phyloP scores from a whole-genome alignment of 1,140 invertebrate species.

The Aplysia californica region DNA sequence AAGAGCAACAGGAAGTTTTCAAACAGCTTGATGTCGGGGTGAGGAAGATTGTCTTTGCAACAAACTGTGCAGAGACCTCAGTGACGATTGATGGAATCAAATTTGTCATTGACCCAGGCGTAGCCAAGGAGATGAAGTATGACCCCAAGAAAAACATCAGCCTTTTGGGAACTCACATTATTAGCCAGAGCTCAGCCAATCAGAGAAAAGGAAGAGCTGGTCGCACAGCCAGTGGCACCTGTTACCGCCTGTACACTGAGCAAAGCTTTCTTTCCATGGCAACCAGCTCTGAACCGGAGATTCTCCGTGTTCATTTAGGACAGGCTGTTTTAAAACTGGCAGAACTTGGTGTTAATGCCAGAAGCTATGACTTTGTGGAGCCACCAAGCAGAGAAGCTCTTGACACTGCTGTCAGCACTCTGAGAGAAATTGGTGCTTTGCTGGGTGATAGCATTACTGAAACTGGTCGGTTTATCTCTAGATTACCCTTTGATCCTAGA shows the following conservation, averaged over 20 bases:
- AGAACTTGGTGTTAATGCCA: conserved; percentile 47
- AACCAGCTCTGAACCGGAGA: conserved; percentile 49
- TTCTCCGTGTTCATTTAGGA: conserved; percentile 52
- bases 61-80: conserved; percentile 66
- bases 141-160: conserved; percentile 56
- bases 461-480: conserved; percentile 56
- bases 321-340: conserved; percentile 56
- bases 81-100: conserved; percentile 63
- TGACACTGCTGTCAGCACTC: conserved; percentile 38
- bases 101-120: conserved; percentile 64
- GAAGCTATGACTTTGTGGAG: conserved; percentile 59
- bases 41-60: conserved; percentile 64
- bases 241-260: conserved; percentile 59
- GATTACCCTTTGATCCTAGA: conserved; percentile 55
- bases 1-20: conserved; percentile 83
- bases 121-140: conserved; percentile 58
- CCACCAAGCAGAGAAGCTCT: conserved; percentile 46
- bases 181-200: conserved; percentile 58
- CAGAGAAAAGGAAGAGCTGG: conserved; percentile 64
- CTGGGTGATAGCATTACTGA: conserved; percentile 49
- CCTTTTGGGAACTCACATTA: conserved; percentile 38
- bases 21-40: conserved; percentile 34
- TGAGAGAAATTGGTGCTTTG: conserved; percentile 48
- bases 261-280: conserved; percentile 47
- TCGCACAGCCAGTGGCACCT: conserved; percentile 52